Evolutionary conservation across 2,113 vertebrate species (phyloP), one percentile per base, ranked within the genome.

Genomic region (Serilophus lunatus): DNA sequence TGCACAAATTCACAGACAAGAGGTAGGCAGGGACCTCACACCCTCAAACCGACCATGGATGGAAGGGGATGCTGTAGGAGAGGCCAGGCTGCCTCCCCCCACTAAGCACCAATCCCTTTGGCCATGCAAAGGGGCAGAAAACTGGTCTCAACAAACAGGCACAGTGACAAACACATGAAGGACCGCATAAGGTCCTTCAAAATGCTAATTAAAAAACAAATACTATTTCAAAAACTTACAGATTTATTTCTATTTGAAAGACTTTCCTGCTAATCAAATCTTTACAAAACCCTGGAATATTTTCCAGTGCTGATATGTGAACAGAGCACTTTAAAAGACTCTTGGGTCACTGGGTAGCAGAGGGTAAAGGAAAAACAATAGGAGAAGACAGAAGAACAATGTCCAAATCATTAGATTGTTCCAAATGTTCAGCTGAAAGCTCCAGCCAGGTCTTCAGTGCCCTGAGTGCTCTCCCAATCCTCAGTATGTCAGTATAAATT

Each of bases 401-500:
- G 57, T 50, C 54, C 38, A 71, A 91, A 53, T 80, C 81, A 87
- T 93, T 59, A 88, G 83, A 66, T 77, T 19, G 0, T 82, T 93
- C 61, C 90, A 96, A 92, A 69, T 93, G 64, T 72, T 96, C 93
- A 77, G 80, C 40, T 90, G 51, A 93, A 69, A 90, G 93, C 87
- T 84, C 76, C 4, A 26, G 64, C 86, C 77, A 95, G 75, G 66
- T 94, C 92, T 96, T 92, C 81, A 84, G 89, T 68, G 78, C 82
- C 92, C 54, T 36, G 54, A 93, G 65, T 91, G 81, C 17, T 79
- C 88, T 92, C 80, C 61, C 95, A 86, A 93, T 90, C 86, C 33
- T 94, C 56, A 50, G 44, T 25, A 74, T 86, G 93, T 95, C 95
- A 95, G 83, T 75, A 93, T 95, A 97, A 95, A 97, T 97, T 93